Evolutionary conservation across 2,797 vertebrate genomes (phyloP).

Genomic region (Neosalanx taihuensis): DNA sequence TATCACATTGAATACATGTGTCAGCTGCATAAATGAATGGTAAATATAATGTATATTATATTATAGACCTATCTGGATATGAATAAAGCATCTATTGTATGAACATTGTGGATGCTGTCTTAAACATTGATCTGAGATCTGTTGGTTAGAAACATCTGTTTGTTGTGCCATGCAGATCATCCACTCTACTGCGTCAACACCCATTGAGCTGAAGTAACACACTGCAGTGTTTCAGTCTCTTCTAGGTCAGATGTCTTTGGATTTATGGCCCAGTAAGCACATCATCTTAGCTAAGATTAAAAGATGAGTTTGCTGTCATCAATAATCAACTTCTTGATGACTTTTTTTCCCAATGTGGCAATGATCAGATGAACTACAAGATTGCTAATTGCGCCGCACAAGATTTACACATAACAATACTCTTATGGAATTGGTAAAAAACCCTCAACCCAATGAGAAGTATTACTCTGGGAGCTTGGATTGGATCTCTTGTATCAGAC

Average conservation of each 20-base stretch:
- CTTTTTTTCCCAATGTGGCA: conserved; percentile 5
- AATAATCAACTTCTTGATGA: conserved; percentile 31
- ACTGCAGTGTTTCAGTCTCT: conserved; percentile 25
- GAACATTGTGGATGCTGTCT: not conserved
- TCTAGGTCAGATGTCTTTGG: not conserved
- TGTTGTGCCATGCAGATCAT: too few species aligned
- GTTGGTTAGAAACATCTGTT: too few species aligned
- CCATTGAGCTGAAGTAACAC: conserved; percentile 24
- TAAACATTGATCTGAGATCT: too few species aligned
- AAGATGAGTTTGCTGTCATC: conserved; percentile 29
- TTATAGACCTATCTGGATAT: not conserved
- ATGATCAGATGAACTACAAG: not conserved
- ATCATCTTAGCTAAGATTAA: conserved; percentile 38
- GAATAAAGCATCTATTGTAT: not conserved
- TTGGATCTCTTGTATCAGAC: too few species aligned
- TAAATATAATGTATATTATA: not conserved
- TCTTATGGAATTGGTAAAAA: too few species aligned
- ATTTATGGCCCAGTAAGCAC: not conserved
- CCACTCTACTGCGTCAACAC: not conserved
- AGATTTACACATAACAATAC: too few species aligned
- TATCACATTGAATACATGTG: too few species aligned
- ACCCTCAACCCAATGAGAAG: too few species aligned
- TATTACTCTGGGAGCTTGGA: too few species aligned
- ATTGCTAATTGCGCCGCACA: not conserved
- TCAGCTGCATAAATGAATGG: too few species aligned